These are phyloP conservation scores for Lasioglossum vierecki DNA, from an alignment of 2,888 invertebrate genomes.

Conservation along the genomic window DNA sequence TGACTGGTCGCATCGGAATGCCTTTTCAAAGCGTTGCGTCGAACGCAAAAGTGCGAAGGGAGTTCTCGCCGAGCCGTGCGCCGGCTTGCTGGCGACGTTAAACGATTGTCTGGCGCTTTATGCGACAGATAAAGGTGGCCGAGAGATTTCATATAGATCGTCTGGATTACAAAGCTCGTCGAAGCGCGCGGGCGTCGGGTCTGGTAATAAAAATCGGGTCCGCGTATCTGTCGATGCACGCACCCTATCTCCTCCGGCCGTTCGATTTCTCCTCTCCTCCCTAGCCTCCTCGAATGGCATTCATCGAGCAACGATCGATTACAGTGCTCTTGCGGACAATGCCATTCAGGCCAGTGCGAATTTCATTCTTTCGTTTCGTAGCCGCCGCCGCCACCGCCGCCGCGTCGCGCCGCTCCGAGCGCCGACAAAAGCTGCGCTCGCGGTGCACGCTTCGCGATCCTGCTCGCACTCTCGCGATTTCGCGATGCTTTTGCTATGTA, in stretches of 20 bases:
- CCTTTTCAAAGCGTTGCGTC: neutral
- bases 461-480: neutral
- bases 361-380: conserved; percentile 68
- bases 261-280: conserved; percentile 42
- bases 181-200: conserved; percentile 41
- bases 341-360: conserved; percentile 65
- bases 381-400: conserved; percentile 14
- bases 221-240: conserved; percentile 68
- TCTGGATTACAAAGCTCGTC: conserved; percentile 67
- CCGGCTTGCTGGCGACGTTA: conserved; percentile 22
- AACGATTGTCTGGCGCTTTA: conserved; percentile 55
- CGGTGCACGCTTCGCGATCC: conserved; percentile 19
- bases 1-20: neutral
- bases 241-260: conserved; percentile 45
- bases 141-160: conserved; percentile 63
- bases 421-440: conserved; percentile 62
- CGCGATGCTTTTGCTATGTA: conserved; percentile 53
- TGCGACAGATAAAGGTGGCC: conserved; percentile 45
- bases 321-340: conserved; percentile 67
- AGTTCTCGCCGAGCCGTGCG: neutral
- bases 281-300: conserved; percentile 50
- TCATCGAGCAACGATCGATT: conserved; percentile 71
- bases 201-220: conserved; percentile 72
- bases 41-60: neutral
- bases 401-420: conserved; percentile 42